These are phyloP conservation scores for Arctocebus calabarensis DNA, from an alignment of 2,797 vertebrate genomes.

Conservation along the genomic window DNA sequence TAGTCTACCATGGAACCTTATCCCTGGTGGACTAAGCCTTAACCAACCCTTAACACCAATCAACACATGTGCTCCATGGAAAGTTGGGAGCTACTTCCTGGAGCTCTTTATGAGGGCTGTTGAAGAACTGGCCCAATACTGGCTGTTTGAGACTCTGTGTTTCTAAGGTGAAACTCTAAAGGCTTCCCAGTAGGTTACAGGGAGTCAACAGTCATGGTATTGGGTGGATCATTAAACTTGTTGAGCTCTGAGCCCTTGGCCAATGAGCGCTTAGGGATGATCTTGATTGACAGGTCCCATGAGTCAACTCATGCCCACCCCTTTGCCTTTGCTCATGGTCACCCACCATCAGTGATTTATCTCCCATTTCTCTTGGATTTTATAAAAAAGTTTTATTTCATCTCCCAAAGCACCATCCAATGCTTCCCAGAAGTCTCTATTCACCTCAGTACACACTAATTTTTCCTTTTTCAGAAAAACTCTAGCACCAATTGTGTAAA, in stretches of 20 bases:
- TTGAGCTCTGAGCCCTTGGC: not conserved
- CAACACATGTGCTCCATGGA: constrained; percentile 65
- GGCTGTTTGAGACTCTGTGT: constrained; percentile 48
- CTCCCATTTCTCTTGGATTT: not conserved
- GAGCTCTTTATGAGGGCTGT: constrained; percentile 24
- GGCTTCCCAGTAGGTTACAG: not conserved
- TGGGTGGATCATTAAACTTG: not conserved
- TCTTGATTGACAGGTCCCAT: not conserved
- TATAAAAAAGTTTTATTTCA: constrained; percentile 13
- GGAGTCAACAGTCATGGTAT: not conserved
- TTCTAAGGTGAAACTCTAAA: constrained; percentile 64
- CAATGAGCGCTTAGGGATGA: not conserved
- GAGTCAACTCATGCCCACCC: not conserved
- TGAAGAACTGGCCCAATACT: constrained; percentile 68
- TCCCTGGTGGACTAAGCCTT: constrained; percentile 4
- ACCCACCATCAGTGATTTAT: not conserved
- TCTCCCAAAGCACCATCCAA: not conserved
- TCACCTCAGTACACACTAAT: not conserved
- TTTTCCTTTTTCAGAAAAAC: constrained; percentile 53
- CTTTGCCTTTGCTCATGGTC: not conserved
- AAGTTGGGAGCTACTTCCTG: constrained; percentile 65
- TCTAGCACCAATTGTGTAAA: not conserved
- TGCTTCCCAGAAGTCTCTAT: constrained; percentile 29
- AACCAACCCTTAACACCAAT: constrained; percentile 55
- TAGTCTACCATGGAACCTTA: too few species aligned